Percentiles rank a stretch among this genome's conserved stretches.
Evolutionary conservation across 1,140 invertebrate species (phyloP).

Genomic region (Drosophila santomea): DNA sequence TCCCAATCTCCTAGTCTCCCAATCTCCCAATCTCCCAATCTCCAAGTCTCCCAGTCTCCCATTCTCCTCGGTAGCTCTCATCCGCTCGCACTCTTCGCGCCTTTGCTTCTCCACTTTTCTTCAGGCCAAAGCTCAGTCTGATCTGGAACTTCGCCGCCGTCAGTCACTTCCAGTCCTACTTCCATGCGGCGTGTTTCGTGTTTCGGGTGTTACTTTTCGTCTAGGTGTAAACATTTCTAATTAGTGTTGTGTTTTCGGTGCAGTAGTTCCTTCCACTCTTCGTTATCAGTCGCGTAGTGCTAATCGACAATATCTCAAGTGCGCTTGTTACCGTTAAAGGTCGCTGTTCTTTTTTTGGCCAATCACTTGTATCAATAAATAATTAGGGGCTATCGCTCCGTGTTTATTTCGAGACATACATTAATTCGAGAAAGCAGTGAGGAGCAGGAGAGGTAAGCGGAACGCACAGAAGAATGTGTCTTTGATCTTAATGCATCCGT

Average conservation of each 20-base stretch:
- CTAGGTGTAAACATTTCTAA: slow-evolving; percentile 37
- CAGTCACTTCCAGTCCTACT: slow-evolving; percentile 18
- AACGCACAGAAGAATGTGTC: slow-evolving; percentile 2
- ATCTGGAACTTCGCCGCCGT: slow-evolving; percentile 45
- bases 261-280: slow-evolving; percentile 5
- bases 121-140: slow-evolving; percentile 22
- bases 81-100: background rate
- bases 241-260: slow-evolving; percentile 22
- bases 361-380: slow-evolving; percentile 66
- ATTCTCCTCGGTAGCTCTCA: background rate
- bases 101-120: background rate
- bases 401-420: slow-evolving; percentile 46
- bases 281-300: slow-evolving; percentile 49
- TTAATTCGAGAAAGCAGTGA: slow-evolving; percentile 33
- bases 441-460: slow-evolving; percentile 28
- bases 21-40: too few species aligned
- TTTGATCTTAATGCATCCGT: background rate
- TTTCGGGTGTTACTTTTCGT: background rate
- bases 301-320: slow-evolving; percentile 43
- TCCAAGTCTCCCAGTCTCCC: background rate
- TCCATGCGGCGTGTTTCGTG: slow-evolving; percentile 14
- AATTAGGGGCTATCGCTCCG: slow-evolving; percentile 48
- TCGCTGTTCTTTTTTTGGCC: slow-evolving; percentile 19
- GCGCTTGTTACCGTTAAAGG: slow-evolving; percentile 26
- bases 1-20: background rate